Conservation (phyloP, 92 coral and sea anemone genomes). For the Zoanthus solanderi region DNA sequence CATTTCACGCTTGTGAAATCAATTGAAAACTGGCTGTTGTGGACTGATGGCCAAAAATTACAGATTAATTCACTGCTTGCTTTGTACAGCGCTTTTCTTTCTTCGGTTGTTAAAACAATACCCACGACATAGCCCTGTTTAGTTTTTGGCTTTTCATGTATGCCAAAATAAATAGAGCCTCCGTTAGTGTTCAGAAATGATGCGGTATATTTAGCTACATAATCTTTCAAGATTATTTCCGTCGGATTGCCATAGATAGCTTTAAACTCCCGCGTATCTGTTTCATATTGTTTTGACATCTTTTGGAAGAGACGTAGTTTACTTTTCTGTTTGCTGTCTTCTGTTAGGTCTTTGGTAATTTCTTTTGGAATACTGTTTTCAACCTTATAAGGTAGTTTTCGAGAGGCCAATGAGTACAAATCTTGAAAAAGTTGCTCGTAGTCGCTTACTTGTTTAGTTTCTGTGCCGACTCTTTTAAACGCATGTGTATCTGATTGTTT, state of each 20-base stretch:
- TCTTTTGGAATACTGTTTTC: slow-evolving; percentile 47
- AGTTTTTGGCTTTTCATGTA: slow-evolving; percentile 60
- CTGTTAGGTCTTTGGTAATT: slow-evolving; percentile 35
- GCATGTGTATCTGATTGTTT: slow-evolving; percentile 75
- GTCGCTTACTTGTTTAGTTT: slow-evolving; percentile 72
- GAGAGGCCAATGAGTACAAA: slow-evolving; percentile 74
- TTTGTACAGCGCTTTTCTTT: slow-evolving; percentile 52
- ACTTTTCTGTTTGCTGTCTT: not conserved
- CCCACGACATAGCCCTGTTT: slow-evolving; percentile 71
- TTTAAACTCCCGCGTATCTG: slow-evolving; percentile 74
- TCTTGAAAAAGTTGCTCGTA: slow-evolving; percentile 68
- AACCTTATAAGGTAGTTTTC: slow-evolving; percentile 59
- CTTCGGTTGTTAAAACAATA: slow-evolving; percentile 55
- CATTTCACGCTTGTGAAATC: slow-evolving; percentile 55
- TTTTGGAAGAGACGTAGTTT: slow-evolving; percentile 52
- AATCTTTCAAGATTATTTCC: slow-evolving; percentile 53
- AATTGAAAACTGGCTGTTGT: slow-evolving; percentile 66
- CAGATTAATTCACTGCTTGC: slow-evolving; percentile 54
- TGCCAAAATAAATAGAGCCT: slow-evolving; percentile 75
- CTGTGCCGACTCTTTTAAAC: slow-evolving; percentile 72
- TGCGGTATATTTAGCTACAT: slow-evolving; percentile 70
- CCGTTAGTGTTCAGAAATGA: slow-evolving; percentile 74
- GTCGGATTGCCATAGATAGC: slow-evolving; percentile 71
- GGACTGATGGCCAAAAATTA: slow-evolving; percentile 81
- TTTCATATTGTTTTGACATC: slow-evolving; percentile 55